These are phyloP conservation scores for Copsychus sechellarum DNA, from an alignment of 2,113 vertebrate genomes.

Conservation along the genomic window DNA sequence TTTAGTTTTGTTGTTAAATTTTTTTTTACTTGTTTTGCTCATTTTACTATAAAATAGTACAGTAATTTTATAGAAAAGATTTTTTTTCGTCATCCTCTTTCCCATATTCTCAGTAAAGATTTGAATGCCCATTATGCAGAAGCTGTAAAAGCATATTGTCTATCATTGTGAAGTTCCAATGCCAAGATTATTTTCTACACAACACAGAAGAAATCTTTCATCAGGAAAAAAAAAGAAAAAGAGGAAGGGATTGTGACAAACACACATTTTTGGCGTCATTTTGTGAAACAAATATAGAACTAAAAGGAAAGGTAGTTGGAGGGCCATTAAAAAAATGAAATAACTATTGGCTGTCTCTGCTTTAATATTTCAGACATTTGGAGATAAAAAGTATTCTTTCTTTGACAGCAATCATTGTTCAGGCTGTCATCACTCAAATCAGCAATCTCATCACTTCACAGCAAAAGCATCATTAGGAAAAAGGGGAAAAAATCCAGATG, in stretches of 20 bases:
- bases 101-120: not conserved
- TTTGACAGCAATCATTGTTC: constrained; percentile 48
- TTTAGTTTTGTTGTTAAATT: not conserved
- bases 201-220: not conserved
- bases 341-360: not conserved
- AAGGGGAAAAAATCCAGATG: not conserved
- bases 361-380: constrained; percentile 55
- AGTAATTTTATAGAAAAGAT: not conserved
- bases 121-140: not conserved
- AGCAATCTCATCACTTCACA: constrained; percentile 48
- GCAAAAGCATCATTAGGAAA: not conserved
- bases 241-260: not conserved
- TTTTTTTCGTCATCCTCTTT: not conserved
- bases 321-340: not conserved
- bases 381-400: constrained; percentile 32
- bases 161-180: not conserved
- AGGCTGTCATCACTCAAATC: constrained; percentile 13
- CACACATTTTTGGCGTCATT: not conserved
- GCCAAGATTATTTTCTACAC: not conserved
- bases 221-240: not conserved
- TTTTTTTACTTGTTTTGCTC: not conserved
- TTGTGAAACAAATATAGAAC: constrained; percentile 21
- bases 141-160: not conserved
- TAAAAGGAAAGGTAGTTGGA: constrained; percentile 24
- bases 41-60: not conserved